Evolutionary conservation across 30 jellyfish, hydroid and myxozoan species (phyloP), one percentile per base, ranked within the genome.

Genomic region (Rhopilema esculentum): DNA sequence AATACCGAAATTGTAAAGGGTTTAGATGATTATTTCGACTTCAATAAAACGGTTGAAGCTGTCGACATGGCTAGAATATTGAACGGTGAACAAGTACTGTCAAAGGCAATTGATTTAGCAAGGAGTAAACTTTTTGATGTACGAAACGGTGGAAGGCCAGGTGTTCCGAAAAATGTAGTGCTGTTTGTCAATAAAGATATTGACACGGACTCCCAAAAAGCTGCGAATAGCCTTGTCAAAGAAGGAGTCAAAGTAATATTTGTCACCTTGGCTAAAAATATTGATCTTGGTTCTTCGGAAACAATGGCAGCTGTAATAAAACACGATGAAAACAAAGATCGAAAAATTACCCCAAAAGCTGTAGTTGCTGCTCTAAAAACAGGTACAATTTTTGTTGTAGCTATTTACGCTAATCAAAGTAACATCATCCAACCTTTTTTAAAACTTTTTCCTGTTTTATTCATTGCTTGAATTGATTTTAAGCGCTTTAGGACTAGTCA

Each of bases 131-230:
- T 87, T 40, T 87, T 87, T 20, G 33, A 77, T n/a, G 80, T 0
- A 23, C 12, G 27, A n/a, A 19, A 87, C 24, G 95, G 90, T 8
- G 97, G 79, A 24, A 64, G 98, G 29, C 27, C 19, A 29, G 85
- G 66, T 57, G 86, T 85, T 4, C 89, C 89, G 16, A 93, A 88
- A 57, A 75, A 96, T 48, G 66, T 71, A 7, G 82, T 93, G 30
- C 65, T 93, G 12, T 88, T 93, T 51, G 81, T 92, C 17, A 68
- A 86, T 22, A 70, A 64, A 30, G 82, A 74, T 8, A 0, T 66
- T 27, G 69, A 85, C 62, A 21, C 26, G 20, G 28, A 67, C 0
- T 57, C 88, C 12, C 15, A 27, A 31, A 2, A 2, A 40, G 88
- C 83, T 1, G 61, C 53, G 8, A 40, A 63, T 1, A 0, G 4